Evolutionary conservation across 2,888 invertebrate genomes (phyloP).

Genomic region (Lithophane ornitopus): DNA sequence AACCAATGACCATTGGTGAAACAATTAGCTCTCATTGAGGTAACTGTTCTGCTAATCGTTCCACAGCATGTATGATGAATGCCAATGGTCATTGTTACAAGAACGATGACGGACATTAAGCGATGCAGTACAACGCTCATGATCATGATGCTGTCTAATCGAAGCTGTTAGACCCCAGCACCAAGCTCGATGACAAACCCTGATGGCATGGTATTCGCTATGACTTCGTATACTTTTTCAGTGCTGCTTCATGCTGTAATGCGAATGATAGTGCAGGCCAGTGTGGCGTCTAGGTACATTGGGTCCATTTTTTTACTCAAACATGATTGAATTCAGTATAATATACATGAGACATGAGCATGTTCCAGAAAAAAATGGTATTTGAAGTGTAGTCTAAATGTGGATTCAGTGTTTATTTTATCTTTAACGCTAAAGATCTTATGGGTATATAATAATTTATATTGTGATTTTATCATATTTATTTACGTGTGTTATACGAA

Average conservation of each 20-base stretch:
- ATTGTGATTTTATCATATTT: constrained; percentile 61
- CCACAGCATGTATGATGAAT: constrained; percentile 61
- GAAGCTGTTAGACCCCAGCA: constrained; percentile 82
- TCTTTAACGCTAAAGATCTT: constrained; percentile 36
- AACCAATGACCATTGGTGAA: constrained; percentile 78
- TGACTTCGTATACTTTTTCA: constrained; percentile 73
- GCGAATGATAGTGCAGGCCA: constrained; percentile 76
- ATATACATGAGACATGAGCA: constrained; percentile 25
- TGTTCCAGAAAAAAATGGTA: constrained; percentile 45
- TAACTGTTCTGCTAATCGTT: constrained; percentile 72
- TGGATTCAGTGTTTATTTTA: constrained; percentile 37
- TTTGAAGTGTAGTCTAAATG: constrained; percentile 40
- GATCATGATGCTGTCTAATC: constrained; percentile 76
- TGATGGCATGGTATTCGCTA: constrained; percentile 75
- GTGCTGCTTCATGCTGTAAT: constrained; percentile 84
- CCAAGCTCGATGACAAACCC: constrained; percentile 81
- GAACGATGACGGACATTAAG: constrained; percentile 73
- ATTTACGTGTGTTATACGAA: constrained; percentile 72
- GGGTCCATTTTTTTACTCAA: constrained; percentile 36
- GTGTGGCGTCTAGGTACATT: constrained; percentile 57
- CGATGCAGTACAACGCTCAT: constrained; percentile 77
- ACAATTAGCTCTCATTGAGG: constrained; percentile 67
- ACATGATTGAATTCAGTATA: constrained; percentile 34
- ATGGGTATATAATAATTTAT: constrained; percentile 50
- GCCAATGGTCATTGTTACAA: constrained; percentile 73